These are phyloP conservation scores for Chaetodon auriga DNA, from an alignment of 2,113 vertebrate species.

Conservation along the genomic window DNA sequence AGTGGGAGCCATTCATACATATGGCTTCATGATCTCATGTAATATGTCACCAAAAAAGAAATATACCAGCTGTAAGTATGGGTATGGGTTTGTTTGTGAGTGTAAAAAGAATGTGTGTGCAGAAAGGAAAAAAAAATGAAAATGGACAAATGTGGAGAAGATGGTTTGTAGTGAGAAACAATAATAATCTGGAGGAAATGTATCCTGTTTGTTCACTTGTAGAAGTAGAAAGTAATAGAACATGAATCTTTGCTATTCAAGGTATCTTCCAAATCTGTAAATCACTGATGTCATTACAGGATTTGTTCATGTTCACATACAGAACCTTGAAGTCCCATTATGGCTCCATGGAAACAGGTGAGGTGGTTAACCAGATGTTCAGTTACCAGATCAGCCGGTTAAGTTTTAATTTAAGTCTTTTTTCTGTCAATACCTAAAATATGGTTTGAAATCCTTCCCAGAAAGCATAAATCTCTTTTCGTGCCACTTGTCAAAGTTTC, in stretches of 20 bases:
- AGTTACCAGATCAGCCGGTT: neutral
- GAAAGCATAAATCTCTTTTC: too few species aligned
- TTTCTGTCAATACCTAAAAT: neutral
- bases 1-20: conserved; percentile 22
- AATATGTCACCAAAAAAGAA: conserved; percentile 30
- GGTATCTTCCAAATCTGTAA: neutral
- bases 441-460: neutral
- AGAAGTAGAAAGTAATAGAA: neutral
- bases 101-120: conserved; percentile 6
- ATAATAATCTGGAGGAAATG: neutral
- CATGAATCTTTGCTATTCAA: neutral
- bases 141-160: neutral
- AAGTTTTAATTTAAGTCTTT: neutral
- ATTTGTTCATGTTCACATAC: neutral
- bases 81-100: conserved; percentile 40
- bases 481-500: too few species aligned
- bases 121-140: conserved; percentile 5
- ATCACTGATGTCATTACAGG: conserved; percentile 12
- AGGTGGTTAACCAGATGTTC: neutral
- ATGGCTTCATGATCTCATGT: neutral
- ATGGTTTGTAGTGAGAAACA: conserved; percentile 5
- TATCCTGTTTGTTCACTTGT: conserved; percentile 1
- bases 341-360: neutral
- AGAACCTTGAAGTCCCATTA: fast-evolving
- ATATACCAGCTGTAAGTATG: conserved; percentile 45